Conservation (phyloP, 2,797 vertebrate genomes). For the Tachyglossus aculeatus region DNA sequence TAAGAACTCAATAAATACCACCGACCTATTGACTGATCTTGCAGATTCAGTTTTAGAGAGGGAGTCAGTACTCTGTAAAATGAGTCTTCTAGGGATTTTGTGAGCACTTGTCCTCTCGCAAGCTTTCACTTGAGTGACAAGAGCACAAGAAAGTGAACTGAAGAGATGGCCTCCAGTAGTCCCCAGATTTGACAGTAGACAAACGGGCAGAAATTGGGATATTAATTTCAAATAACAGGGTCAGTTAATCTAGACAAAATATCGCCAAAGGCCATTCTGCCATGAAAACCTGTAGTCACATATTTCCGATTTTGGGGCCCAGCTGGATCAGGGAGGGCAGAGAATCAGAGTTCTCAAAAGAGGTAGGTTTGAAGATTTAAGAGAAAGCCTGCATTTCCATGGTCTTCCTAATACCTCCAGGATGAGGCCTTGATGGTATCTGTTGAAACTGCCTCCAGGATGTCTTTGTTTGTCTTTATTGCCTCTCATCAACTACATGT, state of each 20-base stretch:
- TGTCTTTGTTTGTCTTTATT: background rate
- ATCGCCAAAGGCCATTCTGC: background rate
- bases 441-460: background rate
- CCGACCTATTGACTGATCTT: no score
- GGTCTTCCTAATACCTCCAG: background rate
- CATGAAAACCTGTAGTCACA: background rate
- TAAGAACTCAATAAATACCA: no score
- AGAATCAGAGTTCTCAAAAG: accelerated
- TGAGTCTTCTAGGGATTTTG: no score
- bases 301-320: background rate
- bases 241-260: accelerated
- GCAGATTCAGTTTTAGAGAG: no score
- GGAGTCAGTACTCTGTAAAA: no score
- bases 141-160: no score
- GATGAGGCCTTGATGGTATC: accelerated
- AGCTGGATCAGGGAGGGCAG: background rate
- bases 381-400: accelerated
- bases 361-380: accelerated
- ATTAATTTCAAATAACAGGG: background rate
- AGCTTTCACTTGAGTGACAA: no score
- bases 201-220: accelerated
- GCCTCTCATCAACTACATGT: background rate
- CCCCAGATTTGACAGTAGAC: accelerated
- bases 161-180: background rate
- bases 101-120: no score